A percentile compares a stretch with the other conserved stretches of the same genome.
Conservation (phyloP, 2,113 vertebrate species). For the Eudorcas thomsonii region DNA sequence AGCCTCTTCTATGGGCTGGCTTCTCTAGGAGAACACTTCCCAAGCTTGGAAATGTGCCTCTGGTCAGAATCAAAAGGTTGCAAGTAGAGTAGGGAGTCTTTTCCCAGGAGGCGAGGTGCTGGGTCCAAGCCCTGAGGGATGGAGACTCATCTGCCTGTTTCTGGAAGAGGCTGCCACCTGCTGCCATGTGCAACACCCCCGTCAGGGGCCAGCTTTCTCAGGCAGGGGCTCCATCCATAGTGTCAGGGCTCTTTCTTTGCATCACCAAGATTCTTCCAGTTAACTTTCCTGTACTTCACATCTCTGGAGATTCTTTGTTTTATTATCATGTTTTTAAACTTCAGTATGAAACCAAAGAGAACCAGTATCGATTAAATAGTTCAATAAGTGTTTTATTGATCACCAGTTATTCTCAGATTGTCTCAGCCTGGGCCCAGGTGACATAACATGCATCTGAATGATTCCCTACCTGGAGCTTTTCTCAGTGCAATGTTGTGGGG, state of each 20-base stretch:
- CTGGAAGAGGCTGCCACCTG: fast-evolving
- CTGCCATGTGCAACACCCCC: fast-evolving
- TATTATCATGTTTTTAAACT: neutral
- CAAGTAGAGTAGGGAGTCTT: neutral
- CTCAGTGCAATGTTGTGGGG: neutral
- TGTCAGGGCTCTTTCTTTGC: neutral
- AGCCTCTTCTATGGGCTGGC: too few species aligned
- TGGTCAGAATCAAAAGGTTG: neutral
- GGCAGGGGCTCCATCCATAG: neutral
- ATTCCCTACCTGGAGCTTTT: neutral
- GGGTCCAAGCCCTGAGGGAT: neutral
- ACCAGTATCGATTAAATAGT: neutral
- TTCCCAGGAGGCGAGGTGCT: fast-evolving
- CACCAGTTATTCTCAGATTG: neutral
- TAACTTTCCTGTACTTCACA: neutral
- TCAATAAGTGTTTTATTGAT: neutral
- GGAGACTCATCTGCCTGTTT: neutral
- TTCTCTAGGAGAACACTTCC: neutral
- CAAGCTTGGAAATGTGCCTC: too few species aligned
- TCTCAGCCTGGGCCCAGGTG: neutral
- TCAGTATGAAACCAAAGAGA: neutral
- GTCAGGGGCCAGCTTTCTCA: neutral
- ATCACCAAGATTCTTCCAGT: neutral
- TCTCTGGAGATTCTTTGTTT: neutral
- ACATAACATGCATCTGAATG: neutral